A percentile compares a stretch with the other conserved stretches of the same genome.
Evolutionary conservation across 2,888 invertebrate species (phyloP).

Genomic region (Meganola albula): DNA sequence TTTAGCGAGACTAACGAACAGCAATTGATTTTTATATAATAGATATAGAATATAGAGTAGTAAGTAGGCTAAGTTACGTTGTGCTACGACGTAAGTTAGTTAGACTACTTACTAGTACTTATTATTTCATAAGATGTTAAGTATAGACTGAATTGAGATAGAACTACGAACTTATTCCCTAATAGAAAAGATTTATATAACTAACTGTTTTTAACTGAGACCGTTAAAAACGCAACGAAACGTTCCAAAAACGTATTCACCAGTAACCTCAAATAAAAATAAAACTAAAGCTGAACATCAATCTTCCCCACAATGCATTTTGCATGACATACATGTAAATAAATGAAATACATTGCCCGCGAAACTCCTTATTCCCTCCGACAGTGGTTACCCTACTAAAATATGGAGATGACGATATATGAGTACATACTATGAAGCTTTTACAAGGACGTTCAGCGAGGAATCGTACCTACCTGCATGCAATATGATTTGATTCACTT

Average conservation of each 20-base stretch:
- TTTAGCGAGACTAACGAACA: too few species aligned
- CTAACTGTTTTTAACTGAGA: too few species aligned
- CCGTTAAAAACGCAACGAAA: too few species aligned
- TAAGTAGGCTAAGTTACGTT: too few species aligned
- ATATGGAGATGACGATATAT: constrained; percentile 43
- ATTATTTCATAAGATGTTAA: too few species aligned
- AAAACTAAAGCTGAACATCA: background rate
- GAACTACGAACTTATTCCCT: too few species aligned
- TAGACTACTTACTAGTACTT: too few species aligned
- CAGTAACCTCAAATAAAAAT: background rate
- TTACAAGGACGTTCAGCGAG: constrained; percentile 13
- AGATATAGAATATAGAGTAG: too few species aligned
- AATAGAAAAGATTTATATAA: too few species aligned
- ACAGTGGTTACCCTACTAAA: constrained; percentile 36
- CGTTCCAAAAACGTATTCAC: background rate
- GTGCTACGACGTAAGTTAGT: too few species aligned
- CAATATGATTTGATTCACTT: constrained; percentile 17
- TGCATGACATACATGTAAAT: constrained; percentile 19
- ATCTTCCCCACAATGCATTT: constrained; percentile 14
- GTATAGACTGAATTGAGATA: too few species aligned
- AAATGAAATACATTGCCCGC: constrained; percentile 17
- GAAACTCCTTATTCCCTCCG: constrained; percentile 27
- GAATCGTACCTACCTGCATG: constrained; percentile 9
- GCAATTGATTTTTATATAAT: too few species aligned
- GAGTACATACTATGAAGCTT: constrained; percentile 22